Evolutionary conservation across 2,113 vertebrate genomes (phyloP).

Genomic region (Collichthys lucidus): DNA sequence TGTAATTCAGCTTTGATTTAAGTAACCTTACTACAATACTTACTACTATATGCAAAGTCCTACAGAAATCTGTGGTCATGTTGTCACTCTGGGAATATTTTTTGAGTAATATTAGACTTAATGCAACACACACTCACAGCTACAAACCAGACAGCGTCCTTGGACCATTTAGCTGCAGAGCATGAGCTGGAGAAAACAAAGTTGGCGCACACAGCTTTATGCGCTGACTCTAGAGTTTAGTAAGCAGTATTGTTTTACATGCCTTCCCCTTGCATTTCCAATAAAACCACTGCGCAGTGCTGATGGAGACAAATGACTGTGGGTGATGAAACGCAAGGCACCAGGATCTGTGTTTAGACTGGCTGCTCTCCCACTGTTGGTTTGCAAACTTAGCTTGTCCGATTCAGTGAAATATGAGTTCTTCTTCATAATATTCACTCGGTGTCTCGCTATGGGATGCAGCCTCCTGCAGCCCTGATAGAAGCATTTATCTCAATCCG

Average conservation of each 20-base stretch:
- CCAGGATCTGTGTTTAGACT: slow-evolving; percentile 55
- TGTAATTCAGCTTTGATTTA: not conserved
- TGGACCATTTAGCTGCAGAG: slow-evolving; percentile 23
- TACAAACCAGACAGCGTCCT: not conserved
- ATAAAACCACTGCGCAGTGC: slow-evolving; percentile 31
- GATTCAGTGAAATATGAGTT: slow-evolving; percentile 56
- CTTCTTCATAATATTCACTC: too few species aligned
- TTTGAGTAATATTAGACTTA: not conserved
- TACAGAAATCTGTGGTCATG: not conserved
- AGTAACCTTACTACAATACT: not conserved
- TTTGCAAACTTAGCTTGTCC: slow-evolving; percentile 41
- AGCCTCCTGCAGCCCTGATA: too few species aligned
- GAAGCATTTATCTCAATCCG: too few species aligned
- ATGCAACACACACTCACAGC: not conserved
- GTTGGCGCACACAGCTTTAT: slow-evolving; percentile 8
- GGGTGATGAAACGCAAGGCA: slow-evolving; percentile 41
- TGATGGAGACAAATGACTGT: slow-evolving; percentile 49
- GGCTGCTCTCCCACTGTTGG: slow-evolving; percentile 34
- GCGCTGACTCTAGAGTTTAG: slow-evolving; percentile 29
- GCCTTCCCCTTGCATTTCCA: slow-evolving; percentile 24
- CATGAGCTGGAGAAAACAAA: slow-evolving; percentile 21
- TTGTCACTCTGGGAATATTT: slow-evolving; percentile 1
- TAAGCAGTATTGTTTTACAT: slow-evolving; percentile 34
- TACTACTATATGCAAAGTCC: too few species aligned
- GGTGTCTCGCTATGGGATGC: too few species aligned